Conservation (phyloP, 1,140 invertebrate species). For the Galleria mellonella region DNA sequence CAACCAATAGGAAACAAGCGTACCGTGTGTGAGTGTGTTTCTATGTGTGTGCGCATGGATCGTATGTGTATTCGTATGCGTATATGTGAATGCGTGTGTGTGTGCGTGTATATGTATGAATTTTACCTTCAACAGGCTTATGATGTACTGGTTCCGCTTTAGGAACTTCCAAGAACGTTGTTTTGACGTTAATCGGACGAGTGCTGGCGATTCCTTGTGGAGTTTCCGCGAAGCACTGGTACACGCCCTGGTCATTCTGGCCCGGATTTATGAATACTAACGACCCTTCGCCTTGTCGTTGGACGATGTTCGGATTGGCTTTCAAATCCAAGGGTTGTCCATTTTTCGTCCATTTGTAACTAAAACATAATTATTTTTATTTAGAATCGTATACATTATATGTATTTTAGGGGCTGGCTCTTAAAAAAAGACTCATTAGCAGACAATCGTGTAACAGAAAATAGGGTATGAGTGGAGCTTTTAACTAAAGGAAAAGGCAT, state of each 20-base stretch:
- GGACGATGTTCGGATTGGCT: constrained; percentile 10
- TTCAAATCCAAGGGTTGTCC: constrained; percentile 14
- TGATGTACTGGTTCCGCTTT: constrained; percentile 18
- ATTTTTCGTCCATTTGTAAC: constrained; percentile 10
- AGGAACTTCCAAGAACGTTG: constrained; percentile 24
- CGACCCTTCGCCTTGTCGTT: constrained; percentile 25
- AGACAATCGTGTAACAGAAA: too few relatives aligned
- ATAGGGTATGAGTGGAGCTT: too few relatives aligned
- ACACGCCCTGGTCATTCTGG: constrained; percentile 26
- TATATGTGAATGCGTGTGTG: too few relatives aligned
- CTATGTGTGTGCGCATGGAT: too few relatives aligned
- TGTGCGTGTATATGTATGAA: too few relatives aligned
- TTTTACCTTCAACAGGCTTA: constrained; percentile 12
- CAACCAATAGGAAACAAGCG: too few relatives aligned
- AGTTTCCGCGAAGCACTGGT: constrained; percentile 35
- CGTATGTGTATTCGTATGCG: too few relatives aligned
- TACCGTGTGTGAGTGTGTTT: too few relatives aligned
- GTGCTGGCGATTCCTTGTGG: constrained; percentile 31
- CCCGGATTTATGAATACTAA: constrained; percentile 29
- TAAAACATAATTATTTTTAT: neutral
- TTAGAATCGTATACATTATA: too few relatives aligned
- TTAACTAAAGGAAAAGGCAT: too few relatives aligned
- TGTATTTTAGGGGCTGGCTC: neutral
- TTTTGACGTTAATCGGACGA: constrained; percentile 19
- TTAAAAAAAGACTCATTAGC: too few relatives aligned